phyloP scores from a whole-genome alignment of 2,888 invertebrate genomes.

The Saturnia japonica region DNA sequence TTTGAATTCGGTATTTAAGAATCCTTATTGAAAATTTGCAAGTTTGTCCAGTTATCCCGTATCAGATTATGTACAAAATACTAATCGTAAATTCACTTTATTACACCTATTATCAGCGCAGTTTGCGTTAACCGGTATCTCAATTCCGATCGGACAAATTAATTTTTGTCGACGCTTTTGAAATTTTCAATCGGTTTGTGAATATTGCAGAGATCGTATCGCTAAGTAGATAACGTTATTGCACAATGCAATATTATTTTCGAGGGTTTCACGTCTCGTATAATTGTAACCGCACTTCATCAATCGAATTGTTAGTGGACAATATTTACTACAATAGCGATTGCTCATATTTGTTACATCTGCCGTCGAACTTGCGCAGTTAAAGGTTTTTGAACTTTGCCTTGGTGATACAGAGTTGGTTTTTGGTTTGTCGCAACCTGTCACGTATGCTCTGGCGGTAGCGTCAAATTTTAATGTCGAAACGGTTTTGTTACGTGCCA shows the following conservation, averaged over 20 bases:
- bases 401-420: constrained; percentile 36
- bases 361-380: constrained; percentile 40
- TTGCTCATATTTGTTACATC: constrained; percentile 60
- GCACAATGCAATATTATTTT: constrained; percentile 48
- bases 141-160: constrained; percentile 46
- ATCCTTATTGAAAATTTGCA: constrained; percentile 27
- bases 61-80: constrained; percentile 37
- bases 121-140: constrained; percentile 41
- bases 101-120: constrained; percentile 37
- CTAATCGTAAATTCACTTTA: constrained; percentile 45
- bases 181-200: constrained; percentile 27
- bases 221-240: constrained; percentile 40
- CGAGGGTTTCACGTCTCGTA: constrained; percentile 56
- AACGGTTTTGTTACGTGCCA: constrained; percentile 67
- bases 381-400: constrained; percentile 50
- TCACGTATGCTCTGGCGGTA: constrained; percentile 53
- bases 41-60: constrained; percentile 40
- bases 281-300: constrained; percentile 59
- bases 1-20: constrained; percentile 7
- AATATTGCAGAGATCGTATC: constrained; percentile 32
- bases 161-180: constrained; percentile 41
- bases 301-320: constrained; percentile 67
- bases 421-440: constrained; percentile 43
- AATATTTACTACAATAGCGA: constrained; percentile 56
- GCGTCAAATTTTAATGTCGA: constrained; percentile 75